These are phyloP conservation scores for Uromys caudimaculatus DNA, from an alignment of 2,797 vertebrate species.

Conservation along the genomic window DNA sequence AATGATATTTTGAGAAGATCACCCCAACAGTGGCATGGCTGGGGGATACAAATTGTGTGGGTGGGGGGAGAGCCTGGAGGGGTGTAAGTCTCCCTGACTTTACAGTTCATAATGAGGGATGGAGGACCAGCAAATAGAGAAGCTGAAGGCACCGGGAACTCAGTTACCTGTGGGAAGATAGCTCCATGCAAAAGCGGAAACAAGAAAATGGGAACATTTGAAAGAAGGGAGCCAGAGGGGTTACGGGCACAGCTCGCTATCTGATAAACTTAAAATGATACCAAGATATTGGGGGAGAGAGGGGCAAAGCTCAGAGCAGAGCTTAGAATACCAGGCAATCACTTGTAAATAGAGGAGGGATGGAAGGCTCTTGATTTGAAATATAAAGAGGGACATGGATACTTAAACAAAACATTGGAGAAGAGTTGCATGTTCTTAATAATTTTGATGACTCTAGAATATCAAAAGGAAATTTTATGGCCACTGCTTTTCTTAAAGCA, in stretches of 20 bases:
- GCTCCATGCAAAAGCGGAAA: background rate
- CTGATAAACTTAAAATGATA: background rate
- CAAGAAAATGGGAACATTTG: background rate
- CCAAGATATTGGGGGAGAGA: background rate
- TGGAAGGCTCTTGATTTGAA: background rate
- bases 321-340: background rate
- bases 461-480: slow-evolving; percentile 1
- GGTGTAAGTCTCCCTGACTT: background rate
- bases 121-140: background rate
- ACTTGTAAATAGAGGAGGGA: background rate
- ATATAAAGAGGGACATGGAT: background rate
- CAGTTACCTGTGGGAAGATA: background rate
- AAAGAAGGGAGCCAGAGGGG: background rate
- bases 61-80: background rate
- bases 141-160: background rate
- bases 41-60: background rate
- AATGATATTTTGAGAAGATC: background rate
- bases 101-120: background rate
- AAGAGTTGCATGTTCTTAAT: background rate
- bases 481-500: background rate
- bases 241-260: background rate
- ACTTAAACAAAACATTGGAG: background rate
- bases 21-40: background rate
- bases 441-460: background rate
- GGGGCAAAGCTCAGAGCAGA: background rate